phyloP scores from a whole-genome alignment of 2,797 vertebrate genomes.

The Bryconaethiops microstoma region DNA sequence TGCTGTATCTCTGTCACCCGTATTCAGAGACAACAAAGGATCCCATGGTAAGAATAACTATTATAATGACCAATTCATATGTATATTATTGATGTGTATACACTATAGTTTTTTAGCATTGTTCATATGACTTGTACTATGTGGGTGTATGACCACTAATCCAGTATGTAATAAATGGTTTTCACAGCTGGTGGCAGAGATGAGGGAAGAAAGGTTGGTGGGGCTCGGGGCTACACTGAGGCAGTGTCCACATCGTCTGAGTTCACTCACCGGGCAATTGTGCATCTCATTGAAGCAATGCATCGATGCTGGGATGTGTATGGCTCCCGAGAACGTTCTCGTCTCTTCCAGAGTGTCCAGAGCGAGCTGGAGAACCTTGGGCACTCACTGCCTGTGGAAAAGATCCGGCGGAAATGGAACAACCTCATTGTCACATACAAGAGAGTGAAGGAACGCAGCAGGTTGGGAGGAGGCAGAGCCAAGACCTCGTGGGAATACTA shows the following conservation, averaged over 20 bases:
- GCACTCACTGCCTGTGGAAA: constrained; percentile 74
- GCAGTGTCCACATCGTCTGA: constrained; percentile 69
- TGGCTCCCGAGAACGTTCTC: constrained; percentile 76
- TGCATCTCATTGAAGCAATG: constrained; percentile 78
- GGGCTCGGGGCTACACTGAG: constrained; percentile 54
- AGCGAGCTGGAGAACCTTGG: constrained; percentile 78
- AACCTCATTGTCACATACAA: constrained; percentile 83
- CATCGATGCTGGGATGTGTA: constrained; percentile 78
- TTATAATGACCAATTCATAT: neutral
- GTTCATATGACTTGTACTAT: neutral
- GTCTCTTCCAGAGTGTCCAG: constrained; percentile 82
- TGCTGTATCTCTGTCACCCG: constrained; percentile 30
- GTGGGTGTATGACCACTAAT: neutral
- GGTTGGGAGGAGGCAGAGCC: constrained; percentile 70
- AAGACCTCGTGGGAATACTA: constrained; percentile 83
- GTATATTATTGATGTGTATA: neutral
- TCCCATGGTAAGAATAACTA: constrained; percentile 46
- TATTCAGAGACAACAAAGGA: constrained; percentile 48
- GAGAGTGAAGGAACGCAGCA: constrained; percentile 79
- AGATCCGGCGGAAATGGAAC: constrained; percentile 83
- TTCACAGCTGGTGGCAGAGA: constrained; percentile 29
- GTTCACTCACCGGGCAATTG: constrained; percentile 76
- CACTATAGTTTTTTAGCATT: neutral
- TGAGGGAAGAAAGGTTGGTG: constrained; percentile 33
- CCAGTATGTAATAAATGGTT: neutral